Evolutionary conservation across 2,888 invertebrate genomes (phyloP).

Genomic region (Uropetala carovei): DNA sequence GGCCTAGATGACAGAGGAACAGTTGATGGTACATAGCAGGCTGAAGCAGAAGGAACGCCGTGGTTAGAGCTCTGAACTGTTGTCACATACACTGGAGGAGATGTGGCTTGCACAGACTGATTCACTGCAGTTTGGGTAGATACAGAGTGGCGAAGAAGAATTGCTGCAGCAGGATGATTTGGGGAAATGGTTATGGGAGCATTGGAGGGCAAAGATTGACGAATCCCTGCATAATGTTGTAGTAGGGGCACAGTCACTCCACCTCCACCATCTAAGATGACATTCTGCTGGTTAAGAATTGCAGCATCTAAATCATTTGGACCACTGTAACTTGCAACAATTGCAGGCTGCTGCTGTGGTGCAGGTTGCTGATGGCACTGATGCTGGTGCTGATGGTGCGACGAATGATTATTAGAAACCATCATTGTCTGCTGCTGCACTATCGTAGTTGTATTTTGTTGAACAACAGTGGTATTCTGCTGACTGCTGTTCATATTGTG

Average conservation of each 20-base stretch:
- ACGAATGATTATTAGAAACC: conserved; percentile 82
- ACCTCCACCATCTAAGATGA: conserved; percentile 46
- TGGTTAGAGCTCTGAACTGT: conserved; percentile 74
- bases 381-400: conserved; percentile 72
- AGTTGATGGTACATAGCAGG: conserved; percentile 73
- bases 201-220: not conserved
- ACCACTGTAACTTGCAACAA: conserved; percentile 22
- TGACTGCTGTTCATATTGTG: conserved; percentile 87
- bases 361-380: conserved; percentile 31
- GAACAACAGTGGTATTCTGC: conserved; percentile 90
- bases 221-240: conserved; percentile 35
- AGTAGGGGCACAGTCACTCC: conserved; percentile 35
- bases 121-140: conserved; percentile 85
- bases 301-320: conserved; percentile 40
- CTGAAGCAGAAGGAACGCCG: conserved; percentile 70
- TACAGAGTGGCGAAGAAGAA: conserved; percentile 78
- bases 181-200: conserved; percentile 21
- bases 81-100: conserved; percentile 71
- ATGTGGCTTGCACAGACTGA: conserved; percentile 71
- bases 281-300: conserved; percentile 45
- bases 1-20: conserved; percentile 71
- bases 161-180: conserved; percentile 22
- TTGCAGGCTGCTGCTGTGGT: conserved; percentile 34
- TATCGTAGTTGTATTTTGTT: conserved; percentile 89
- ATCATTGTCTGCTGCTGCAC: conserved; percentile 89